Evolutionary conservation across 2,113 vertebrate species (phyloP), one percentile per base, ranked within the genome.

Genomic region (cattle (Bos taurus)): DNA sequence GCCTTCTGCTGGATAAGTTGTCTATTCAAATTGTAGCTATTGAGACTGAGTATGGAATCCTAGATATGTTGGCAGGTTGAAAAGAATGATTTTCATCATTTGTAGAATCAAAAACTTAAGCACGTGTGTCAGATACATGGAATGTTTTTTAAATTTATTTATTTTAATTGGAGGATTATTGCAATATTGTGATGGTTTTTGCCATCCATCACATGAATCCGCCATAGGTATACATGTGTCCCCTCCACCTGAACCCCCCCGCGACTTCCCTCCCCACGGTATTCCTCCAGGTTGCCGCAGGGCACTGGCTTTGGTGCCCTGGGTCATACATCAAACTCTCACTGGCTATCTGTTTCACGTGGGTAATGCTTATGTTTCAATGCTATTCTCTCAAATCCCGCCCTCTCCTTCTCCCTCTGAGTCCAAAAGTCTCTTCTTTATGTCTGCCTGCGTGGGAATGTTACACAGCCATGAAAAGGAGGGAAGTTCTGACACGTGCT

Each of bases 41-140:
- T 60, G 48, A 77, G 85, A 94, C 46, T 28, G n/a, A 71, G 14
- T 33, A 3, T 71, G 36, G 91, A 85, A 96, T 90, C n/a, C 56
- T 71, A 54, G 62, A 78, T 23, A 2, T 80, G n/a, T 40, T 60
- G 46, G 43, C 60, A 87, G 7, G 26, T 86, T 43, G n/a, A 91
- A 90, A 60, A 87, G 36, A 74, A 16, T 52, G 54, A 7, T 86
- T 80, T 56, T 93, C 56, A 50, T 62, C 46, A 36, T 80, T 26
- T 90, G 26, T 30, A 43, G 82, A 62, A 48, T 46, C 82, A 11
- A 33, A 96, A 88, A 6, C 36, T 82, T 36, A 74, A 87, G 46
- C 52, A 48, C 2, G 0, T n/a, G 19, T 87, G 81, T 15, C 40
- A 19, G 43, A 33, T 30, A 74, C 26, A 50, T 74, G 67, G 67